Evolutionary conservation across 2,113 vertebrate genomes (phyloP).

Genomic region (Montifringilla adamsi): DNA sequence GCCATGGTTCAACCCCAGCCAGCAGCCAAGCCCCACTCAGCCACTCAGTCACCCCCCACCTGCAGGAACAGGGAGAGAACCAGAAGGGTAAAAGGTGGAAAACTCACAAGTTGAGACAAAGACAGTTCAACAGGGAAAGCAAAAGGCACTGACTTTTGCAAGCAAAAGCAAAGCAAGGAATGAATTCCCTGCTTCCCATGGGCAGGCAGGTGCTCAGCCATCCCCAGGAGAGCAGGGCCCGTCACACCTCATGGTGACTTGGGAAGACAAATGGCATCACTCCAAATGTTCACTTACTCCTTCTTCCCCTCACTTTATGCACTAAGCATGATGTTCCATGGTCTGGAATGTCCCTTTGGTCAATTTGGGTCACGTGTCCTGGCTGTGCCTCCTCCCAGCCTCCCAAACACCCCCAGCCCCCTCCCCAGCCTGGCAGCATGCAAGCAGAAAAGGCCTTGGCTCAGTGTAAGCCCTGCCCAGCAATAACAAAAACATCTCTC

Average conservation of each 20-base stretch:
- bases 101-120: not conserved
- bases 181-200: too few relatives aligned
- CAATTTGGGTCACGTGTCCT: accelerated
- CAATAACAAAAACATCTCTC: not conserved
- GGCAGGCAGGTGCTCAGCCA: accelerated
- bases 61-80: not conserved
- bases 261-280: not conserved
- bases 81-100: not conserved
- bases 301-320: accelerated
- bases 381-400: not conserved
- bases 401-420: not conserved
- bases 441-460: not conserved
- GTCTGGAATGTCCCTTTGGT: not conserved
- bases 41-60: not conserved
- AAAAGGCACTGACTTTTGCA: not conserved
- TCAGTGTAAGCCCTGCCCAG: not conserved
- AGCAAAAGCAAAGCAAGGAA: not conserved
- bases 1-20: not conserved
- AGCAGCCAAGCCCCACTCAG: not conserved
- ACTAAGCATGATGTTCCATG: not conserved
- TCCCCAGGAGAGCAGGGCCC: not conserved
- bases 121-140: not conserved
- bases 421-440: accelerated
- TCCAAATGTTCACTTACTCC: not conserved
- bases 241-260: accelerated